Percentiles rank a stretch among this genome's conserved stretches.
Evolutionary conservation across 2,797 vertebrate species (phyloP).

Genomic region (Typhlichthys eigenmanni): DNA sequence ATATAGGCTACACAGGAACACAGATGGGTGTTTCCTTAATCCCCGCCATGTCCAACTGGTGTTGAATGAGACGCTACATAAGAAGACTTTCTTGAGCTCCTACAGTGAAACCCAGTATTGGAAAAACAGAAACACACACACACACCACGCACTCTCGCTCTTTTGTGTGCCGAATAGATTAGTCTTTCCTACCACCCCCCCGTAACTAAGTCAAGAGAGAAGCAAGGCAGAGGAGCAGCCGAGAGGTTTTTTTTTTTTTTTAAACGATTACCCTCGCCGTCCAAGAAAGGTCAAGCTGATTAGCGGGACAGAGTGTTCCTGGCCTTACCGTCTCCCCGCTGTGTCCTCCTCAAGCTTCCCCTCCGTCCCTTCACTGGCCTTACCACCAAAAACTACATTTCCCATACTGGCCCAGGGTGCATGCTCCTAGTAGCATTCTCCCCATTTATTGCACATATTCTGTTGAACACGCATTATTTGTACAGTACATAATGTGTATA

Average conservation of each 20-base stretch:
- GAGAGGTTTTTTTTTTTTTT: background rate
- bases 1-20: background rate
- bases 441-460: too few relatives aligned
- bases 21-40: constrained; percentile 1
- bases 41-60: background rate
- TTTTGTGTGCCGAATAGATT: background rate
- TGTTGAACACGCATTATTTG: too few relatives aligned
- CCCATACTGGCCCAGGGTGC: background rate
- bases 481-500: too few relatives aligned
- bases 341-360: background rate
- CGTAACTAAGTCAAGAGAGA: background rate
- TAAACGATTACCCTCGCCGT: background rate
- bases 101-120: background rate
- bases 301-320: constrained; percentile 2
- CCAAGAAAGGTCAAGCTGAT: constrained; percentile 13
- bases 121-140: background rate
- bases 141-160: background rate
- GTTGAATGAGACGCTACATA: background rate
- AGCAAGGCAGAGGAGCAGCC: background rate
- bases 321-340: background rate
- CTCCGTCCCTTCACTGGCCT: background rate
- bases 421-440: too few relatives aligned
- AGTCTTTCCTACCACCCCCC: background rate
- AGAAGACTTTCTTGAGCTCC: background rate
- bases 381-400: background rate